A percentile compares a stretch with the other conserved stretches of the same genome.
These are phyloP conservation scores for Podarcis cretensis DNA, from an alignment of 2,113 vertebrate species.

Conservation along the genomic window DNA sequence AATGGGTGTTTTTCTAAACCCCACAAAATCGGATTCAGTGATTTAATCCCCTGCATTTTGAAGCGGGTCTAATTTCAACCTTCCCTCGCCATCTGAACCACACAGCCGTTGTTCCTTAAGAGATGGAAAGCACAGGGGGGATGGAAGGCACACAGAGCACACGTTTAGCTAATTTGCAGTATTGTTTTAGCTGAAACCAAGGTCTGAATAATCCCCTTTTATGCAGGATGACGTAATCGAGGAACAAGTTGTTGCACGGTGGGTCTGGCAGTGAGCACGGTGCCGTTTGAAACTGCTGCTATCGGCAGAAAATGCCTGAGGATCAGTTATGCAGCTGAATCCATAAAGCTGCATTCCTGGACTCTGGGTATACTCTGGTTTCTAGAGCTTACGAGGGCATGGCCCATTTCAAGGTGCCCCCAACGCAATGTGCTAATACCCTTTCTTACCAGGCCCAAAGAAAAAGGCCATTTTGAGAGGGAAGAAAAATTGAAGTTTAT, in stretches of 20 bases:
- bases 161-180: conserved; percentile 52
- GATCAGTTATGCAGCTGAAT: not conserved
- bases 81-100: not conserved
- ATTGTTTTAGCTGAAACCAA: conserved; percentile 69
- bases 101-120: not conserved
- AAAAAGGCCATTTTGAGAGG: conserved; percentile 9
- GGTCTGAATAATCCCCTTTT: conserved; percentile 68
- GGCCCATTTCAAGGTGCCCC: conserved; percentile 59
- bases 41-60: not conserved
- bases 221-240: conserved; percentile 60
- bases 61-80: conserved; percentile 7
- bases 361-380: conserved; percentile 41
- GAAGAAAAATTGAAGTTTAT: conserved; percentile 24
- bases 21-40: not conserved
- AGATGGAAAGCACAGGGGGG: not conserved
- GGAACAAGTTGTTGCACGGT: conserved; percentile 44
- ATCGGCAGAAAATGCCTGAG: conserved; percentile 9
- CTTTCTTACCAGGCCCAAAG: conserved; percentile 52
- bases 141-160: not conserved
- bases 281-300: conserved; percentile 27
- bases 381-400: conserved; percentile 50
- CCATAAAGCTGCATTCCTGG: conserved; percentile 16
- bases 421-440: conserved; percentile 45
- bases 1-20: conserved; percentile 36
- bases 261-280: conserved; percentile 31